These are phyloP conservation scores for Netelia virgata DNA, from an alignment of 2,888 invertebrate species.

Conservation along the genomic window DNA sequence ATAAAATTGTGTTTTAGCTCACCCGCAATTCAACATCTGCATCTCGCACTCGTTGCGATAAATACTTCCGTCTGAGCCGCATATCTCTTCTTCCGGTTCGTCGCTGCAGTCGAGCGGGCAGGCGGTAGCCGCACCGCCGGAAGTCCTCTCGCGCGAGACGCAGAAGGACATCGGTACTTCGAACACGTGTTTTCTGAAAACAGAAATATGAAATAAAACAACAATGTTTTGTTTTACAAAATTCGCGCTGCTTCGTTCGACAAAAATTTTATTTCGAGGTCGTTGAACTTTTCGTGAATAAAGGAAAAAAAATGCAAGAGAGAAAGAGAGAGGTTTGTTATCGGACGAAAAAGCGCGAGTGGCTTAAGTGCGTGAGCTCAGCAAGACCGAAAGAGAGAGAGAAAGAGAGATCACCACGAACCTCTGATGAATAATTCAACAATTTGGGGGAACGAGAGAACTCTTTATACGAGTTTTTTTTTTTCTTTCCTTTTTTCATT, in stretches of 20 bases:
- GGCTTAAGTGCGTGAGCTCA: conserved; percentile 27
- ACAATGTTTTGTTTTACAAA: conserved; percentile 3
- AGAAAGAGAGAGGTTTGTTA: conserved; percentile 37
- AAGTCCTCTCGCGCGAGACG: conserved; percentile 91
- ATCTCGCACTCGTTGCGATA: conserved; percentile 96
- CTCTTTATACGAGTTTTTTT: conserved; percentile 14
- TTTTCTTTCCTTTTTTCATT: not conserved
- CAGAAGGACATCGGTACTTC: conserved; percentile 97
- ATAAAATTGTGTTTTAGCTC: conserved; percentile 71
- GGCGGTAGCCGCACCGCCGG: conserved; percentile 87
- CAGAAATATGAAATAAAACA: conserved; percentile 3
- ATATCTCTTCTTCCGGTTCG: conserved; percentile 91
- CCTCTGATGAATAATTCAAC: conserved; percentile 68
- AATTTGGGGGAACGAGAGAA: conserved; percentile 61
- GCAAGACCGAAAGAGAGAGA: conserved; percentile 1
- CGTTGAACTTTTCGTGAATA: conserved; percentile 50
- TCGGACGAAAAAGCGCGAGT: conserved; percentile 44
- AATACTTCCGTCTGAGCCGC: conserved; percentile 95
- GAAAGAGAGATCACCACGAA: conserved; percentile 14
- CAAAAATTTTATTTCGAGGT: conserved; percentile 45
- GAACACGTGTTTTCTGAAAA: conserved; percentile 93
- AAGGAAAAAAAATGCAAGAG: not conserved
- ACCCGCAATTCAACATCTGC: conserved; percentile 96
- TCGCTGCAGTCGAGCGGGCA: conserved; percentile 92
- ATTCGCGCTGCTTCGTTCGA: not conserved